These are phyloP conservation scores for Gordius sp. DNA, from an alignment of 2,888 invertebrate species.

Conservation along the genomic window DNA sequence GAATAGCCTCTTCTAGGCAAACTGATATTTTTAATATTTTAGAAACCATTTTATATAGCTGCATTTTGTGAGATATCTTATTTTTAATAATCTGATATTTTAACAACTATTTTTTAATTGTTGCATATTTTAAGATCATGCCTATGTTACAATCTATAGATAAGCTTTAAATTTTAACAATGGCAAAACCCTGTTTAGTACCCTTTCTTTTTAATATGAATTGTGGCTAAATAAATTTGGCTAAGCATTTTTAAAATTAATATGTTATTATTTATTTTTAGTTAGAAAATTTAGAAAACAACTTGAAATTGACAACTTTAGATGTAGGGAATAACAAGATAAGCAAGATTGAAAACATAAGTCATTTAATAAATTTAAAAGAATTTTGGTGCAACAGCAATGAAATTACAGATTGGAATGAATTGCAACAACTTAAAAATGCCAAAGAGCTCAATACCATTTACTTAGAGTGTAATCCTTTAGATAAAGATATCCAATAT, in stretches of 20 bases:
- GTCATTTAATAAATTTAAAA: constrained; percentile 47
- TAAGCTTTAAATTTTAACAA: too few relatives aligned
- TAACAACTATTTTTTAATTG: too few relatives aligned
- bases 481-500: constrained; percentile 48
- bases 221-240: too few relatives aligned
- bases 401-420: constrained; percentile 53
- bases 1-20: too few relatives aligned
- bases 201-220: constrained; percentile 10
- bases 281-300: constrained; percentile 27
- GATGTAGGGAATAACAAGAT: constrained; percentile 71
- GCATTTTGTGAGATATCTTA: too few relatives aligned
- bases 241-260: neutral
- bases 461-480: constrained; percentile 73
- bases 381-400: constrained; percentile 94
- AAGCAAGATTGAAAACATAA: constrained; percentile 46
- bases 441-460: constrained; percentile 38
- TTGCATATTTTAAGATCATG: too few relatives aligned
- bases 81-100: too few relatives aligned
- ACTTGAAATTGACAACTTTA: constrained; percentile 43
- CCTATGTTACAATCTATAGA: too few relatives aligned
- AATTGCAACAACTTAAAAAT: constrained; percentile 41
- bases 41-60: too few relatives aligned
- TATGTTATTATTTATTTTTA: constrained; percentile 13
- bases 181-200: neutral
- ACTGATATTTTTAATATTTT: too few relatives aligned